Evolutionary conservation across 2,113 vertebrate species (phyloP).

Genomic region (Oryzias celebensis): DNA sequence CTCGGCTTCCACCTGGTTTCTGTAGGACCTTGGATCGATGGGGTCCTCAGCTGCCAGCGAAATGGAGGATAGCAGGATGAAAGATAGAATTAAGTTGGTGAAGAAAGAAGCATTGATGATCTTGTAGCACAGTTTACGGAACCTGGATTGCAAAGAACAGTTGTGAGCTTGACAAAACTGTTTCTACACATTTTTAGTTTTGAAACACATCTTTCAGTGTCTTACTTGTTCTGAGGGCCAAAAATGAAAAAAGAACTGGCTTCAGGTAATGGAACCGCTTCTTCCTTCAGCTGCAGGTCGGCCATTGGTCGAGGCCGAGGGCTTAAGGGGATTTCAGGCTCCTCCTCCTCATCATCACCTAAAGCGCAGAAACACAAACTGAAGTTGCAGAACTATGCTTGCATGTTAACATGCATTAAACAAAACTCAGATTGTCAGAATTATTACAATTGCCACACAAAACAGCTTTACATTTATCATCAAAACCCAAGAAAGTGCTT

Average conservation of each 20-base stretch:
- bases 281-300: constrained; percentile 95
- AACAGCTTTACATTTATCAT: constrained; percentile 20
- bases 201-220: neutral
- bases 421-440: constrained; percentile 3
- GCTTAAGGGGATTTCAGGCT: constrained; percentile 92
- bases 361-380: neutral
- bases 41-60: constrained; percentile 96
- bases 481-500: too few relatives aligned
- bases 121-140: constrained; percentile 92
- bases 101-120: constrained; percentile 94
- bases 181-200: accelerated
- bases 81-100: constrained; percentile 97
- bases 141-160: constrained; percentile 65
- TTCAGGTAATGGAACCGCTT: constrained; percentile 93
- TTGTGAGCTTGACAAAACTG: neutral
- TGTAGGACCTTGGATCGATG: constrained; percentile 88
- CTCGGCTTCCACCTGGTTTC: constrained; percentile 83
- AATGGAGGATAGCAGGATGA: constrained; percentile 98
- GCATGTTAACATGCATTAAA: neutral
- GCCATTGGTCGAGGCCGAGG: constrained; percentile 93
- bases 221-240: constrained; percentile 95
- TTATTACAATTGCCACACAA: constrained; percentile 51
- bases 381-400: neutral
- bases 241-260: constrained; percentile 98
- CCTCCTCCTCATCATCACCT: constrained; percentile 96